Percentiles rank a stretch among this genome's conserved stretches.
Conservation (phyloP, 30 jellyfish, hydroid and myxozoan species). For the Hydra vulgaris region DNA sequence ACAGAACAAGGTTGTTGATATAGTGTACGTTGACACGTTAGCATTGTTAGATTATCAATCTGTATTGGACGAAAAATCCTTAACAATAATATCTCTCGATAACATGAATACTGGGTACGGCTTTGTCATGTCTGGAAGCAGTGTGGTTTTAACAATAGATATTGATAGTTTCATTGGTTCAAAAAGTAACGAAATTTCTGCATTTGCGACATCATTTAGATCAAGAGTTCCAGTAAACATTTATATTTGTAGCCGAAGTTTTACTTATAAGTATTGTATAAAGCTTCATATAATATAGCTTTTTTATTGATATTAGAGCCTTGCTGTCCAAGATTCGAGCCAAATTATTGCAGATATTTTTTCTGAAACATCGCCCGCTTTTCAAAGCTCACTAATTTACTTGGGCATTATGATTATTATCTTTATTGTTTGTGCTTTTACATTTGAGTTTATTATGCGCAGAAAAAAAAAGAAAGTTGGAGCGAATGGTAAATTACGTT, state of each 20-base stretch:
- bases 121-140: conserved; percentile 34
- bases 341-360: too few relatives aligned
- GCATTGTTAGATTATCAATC: conserved; percentile 24
- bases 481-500: neutral
- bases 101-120: conserved; percentile 47
- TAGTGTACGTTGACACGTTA: conserved; percentile 12
- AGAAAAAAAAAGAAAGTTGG: too few relatives aligned
- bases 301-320: too few relatives aligned
- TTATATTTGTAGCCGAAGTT: too few relatives aligned
- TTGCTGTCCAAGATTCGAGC: too few relatives aligned
- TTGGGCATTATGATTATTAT: too few relatives aligned
- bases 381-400: too few relatives aligned
- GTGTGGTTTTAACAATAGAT: neutral
- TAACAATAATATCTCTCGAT: conserved; percentile 20
- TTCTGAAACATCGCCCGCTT: too few relatives aligned
- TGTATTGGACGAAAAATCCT: conserved; percentile 14
- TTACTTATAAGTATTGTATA: too few relatives aligned
- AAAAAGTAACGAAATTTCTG: conserved; percentile 1
- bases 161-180: conserved; percentile 3
- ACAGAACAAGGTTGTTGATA: conserved; percentile 28
- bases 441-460: too few relatives aligned
- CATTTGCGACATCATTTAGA: neutral
- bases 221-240: neutral
- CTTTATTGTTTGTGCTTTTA: too few relatives aligned
- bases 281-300: too few relatives aligned